Evolutionary conservation across 2,888 invertebrate species (phyloP), one percentile per base, ranked within the genome.

Genomic region (Cephus pulcher): DNA sequence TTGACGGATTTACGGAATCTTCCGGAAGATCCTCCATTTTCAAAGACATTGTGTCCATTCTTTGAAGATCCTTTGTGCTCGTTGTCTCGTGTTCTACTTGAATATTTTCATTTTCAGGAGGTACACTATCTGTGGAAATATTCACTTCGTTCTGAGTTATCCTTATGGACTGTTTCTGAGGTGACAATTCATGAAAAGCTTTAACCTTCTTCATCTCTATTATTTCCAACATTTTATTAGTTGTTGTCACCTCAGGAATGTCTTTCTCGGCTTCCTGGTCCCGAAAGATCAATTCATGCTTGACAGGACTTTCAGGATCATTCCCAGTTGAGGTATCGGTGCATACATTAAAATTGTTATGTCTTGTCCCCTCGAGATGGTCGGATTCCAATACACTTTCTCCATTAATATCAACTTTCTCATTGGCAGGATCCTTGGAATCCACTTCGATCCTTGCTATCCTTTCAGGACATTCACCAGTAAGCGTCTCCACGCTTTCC

Each of bases 321-420:
- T 75, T 32, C 11, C n/a, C 40, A 40, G 2, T 15, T 40, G 15
- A 40, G 15, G 40, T 6, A 40, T 40, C 40, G 15, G 40, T 40
- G 40, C 40, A 40, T 1, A 4, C 15, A 4, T 40, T 40, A 40
- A 40, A 15, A 40, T 40, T 15, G 2, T 2, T 15, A 40, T 40
- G 15, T 40, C 40, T 6, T 40, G 15, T 40, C 15, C 4, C 40
- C 15, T 15, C 4, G 6, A 40, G 40, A 40, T 40, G 6, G 15
- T 80, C 93, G 90, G 82, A 92, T 93, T 88, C 93, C 93, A 80
- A 93, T 93, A 88, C 93, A 93, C 78, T 90, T 90, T 84, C 93
- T 93, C 83, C 93, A 93, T 88, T 92, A 93, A 84, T 90, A 78
- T 69, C 32, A 73, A 73, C 77, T 76, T 74, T n/a, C 76, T 77